Conservation (phyloP, 2,888 invertebrate genomes). For the Eilema sororculum region DNA sequence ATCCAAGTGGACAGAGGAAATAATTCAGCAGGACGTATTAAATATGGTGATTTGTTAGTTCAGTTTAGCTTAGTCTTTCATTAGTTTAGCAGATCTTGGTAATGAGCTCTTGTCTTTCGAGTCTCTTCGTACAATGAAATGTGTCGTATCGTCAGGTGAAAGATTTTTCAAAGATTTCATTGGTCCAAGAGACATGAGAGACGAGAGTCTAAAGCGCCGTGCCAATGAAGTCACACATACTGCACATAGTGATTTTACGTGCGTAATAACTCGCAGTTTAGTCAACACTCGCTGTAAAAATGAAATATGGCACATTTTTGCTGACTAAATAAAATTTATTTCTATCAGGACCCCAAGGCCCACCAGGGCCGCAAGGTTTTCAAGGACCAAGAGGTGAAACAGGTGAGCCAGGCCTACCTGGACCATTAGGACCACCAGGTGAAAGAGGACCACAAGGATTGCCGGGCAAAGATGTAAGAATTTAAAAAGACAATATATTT, state of each 20-base stretch:
- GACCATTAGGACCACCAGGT: conserved; percentile 89
- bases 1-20: too few relatives aligned
- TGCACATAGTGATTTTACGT: background rate
- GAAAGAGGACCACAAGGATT: conserved; percentile 90
- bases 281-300: background rate
- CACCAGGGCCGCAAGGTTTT: conserved; percentile 91
- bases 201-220: background rate
- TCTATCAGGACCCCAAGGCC: conserved; percentile 79
- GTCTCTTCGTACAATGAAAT: conserved; percentile 1
- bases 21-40: background rate
- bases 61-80: background rate
- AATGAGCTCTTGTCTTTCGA: conserved; percentile 1
- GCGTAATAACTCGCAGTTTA: background rate
- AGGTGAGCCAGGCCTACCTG: conserved; percentile 91
- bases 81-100: background rate
- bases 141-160: background rate
- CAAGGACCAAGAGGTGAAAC: conserved; percentile 93
- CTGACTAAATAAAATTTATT: background rate
- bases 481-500: background rate
- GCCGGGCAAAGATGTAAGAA: conserved; percentile 91
- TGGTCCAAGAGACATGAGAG: conserved; percentile 4
- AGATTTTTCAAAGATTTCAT: conserved; percentile 4
- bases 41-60: too few relatives aligned
- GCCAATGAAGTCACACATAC: background rate
- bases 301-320: background rate